Evolutionary conservation across 1,140 invertebrate genomes (phyloP), one percentile per base, ranked within the genome.

Genomic region (Aphidius gifuensis): DNA sequence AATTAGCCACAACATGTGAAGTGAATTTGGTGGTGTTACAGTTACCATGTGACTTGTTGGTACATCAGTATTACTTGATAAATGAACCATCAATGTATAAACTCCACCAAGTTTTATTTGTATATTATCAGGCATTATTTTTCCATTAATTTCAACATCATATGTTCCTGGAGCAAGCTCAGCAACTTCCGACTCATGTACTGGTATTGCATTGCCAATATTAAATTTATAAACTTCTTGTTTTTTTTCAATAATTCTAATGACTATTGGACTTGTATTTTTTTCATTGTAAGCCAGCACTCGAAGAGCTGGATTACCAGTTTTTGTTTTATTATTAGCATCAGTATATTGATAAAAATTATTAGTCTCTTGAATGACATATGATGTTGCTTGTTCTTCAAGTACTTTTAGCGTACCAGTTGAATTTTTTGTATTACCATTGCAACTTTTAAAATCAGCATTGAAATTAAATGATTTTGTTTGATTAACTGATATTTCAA

Each of bases 1-100:
- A 11, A 96, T 74, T 64, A 95, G 83, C 88, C 88, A 93, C 0
- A 94, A 72, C 64, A 96, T 93, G 66, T 89, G 88, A 6, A 96
- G 74, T 1, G 82, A 85, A 69, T 91, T 93, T 2, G 88, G 83
- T 39, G 81, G 70, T 0, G 90, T 89, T 1, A 92, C 71, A 1
- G 74, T 71, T 4, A 82, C 58, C 7, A 79, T 43, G 4, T 32
- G 23, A 32, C 23, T 32, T 7, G 75, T 69, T 4, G 74, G 67
- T 16, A 60, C 68, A 69, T 46, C 48, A 58, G 69, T 61, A 6
- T 11, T 56, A 7, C 57, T 62, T 9, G 64, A 67, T n/a, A 79
- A 67, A 46, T 78, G 70, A 46, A 84, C 75, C 9, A 86, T 21
- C 3, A 88, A 62, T 2, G 82, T 82, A 61, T 87, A 88, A 11